These are phyloP conservation scores for Anolis apletophallus DNA, from an alignment of 2,797 vertebrate species.

Conservation along the genomic window DNA sequence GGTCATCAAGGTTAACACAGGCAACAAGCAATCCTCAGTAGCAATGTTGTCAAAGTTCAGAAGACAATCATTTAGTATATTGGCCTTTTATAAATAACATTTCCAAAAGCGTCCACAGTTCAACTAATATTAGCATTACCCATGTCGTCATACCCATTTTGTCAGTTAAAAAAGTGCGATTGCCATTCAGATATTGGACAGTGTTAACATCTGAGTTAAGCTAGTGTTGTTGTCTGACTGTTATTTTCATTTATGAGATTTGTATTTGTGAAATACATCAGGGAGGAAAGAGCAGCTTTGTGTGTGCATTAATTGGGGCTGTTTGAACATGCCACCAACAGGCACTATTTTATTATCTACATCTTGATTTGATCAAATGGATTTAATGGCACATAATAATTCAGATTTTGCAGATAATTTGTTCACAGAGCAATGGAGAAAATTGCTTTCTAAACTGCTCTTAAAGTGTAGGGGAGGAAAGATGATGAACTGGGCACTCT, in stretches of 20 bases:
- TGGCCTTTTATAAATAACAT: background rate
- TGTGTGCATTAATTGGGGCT: background rate
- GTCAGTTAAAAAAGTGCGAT: background rate
- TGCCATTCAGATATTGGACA: background rate
- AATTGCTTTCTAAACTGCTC: background rate
- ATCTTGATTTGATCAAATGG: background rate
- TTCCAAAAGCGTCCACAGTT: background rate
- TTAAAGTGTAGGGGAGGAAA: background rate
- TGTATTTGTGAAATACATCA: background rate
- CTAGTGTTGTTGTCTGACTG: background rate
- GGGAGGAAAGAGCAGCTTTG: background rate
- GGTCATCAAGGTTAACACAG: too few relatives aligned
- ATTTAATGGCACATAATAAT: background rate
- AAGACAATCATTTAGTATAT: background rate
- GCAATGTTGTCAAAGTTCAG: background rate
- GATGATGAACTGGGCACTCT: background rate
- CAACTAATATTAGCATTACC: background rate
- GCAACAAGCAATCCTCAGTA: background rate
- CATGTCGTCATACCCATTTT: background rate
- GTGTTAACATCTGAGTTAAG: background rate
- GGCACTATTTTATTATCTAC: background rate
- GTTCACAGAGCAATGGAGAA: background rate
- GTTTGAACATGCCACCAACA: background rate
- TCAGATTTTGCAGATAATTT: constrained; percentile 1
- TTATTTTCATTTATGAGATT: background rate